Percentiles rank a stretch among this genome's conserved stretches.
Conservation (phyloP, 2,113 vertebrate genomes). For the Taxidea taxus region DNA sequence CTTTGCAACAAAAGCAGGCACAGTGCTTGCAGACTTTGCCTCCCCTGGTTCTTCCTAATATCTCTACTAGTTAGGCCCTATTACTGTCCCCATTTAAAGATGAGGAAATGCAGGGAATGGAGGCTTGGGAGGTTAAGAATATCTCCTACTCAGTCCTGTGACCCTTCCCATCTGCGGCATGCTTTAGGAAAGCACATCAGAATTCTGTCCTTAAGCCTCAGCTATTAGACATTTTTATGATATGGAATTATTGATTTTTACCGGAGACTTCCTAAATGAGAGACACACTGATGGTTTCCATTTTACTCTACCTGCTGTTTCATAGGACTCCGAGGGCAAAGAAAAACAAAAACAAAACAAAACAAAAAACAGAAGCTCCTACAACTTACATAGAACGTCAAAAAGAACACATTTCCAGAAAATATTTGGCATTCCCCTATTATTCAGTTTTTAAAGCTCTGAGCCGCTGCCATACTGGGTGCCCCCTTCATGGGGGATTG, state of each 20-base stretch:
- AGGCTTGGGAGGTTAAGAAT: background rate
- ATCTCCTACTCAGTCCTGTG: background rate
- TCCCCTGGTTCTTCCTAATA: background rate
- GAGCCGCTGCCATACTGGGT: background rate
- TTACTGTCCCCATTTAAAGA: background rate
- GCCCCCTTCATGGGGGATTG: background rate
- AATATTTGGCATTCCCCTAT: background rate
- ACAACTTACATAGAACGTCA: background rate
- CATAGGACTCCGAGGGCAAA: background rate
- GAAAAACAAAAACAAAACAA: background rate
- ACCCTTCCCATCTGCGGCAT: background rate
- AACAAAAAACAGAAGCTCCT: background rate
- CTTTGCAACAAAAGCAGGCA: background rate
- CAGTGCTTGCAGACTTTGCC: background rate
- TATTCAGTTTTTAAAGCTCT: background rate
- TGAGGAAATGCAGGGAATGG: background rate
- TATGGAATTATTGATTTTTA: background rate
- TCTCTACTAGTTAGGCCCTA: background rate
- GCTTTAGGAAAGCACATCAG: background rate
- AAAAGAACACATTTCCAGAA: background rate
- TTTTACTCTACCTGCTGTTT: background rate
- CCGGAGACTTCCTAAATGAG: background rate
- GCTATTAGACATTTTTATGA: background rate
- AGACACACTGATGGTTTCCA: background rate
- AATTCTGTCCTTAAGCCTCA: background rate